Evolutionary conservation across 2,113 vertebrate genomes (phyloP).

Genomic region (Cricetomys ansorgei): DNA sequence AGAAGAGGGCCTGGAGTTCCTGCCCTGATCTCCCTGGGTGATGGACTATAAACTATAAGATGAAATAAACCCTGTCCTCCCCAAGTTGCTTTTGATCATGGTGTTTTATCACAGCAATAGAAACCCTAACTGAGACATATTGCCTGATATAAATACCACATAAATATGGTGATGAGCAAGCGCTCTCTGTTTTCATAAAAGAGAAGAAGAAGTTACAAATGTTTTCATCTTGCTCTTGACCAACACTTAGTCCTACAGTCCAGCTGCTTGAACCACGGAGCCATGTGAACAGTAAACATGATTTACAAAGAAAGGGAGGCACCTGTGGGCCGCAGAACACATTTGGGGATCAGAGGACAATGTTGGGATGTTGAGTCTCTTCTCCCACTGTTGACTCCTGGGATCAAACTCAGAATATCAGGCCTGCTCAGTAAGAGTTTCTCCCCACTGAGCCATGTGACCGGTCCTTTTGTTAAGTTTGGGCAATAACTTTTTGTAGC

Average conservation of each 20-base stretch:
- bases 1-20: neutral
- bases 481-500: neutral
- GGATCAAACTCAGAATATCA: neutral
- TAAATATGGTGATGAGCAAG: neutral
- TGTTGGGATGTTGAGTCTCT: neutral
- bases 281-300: conserved; percentile 13
- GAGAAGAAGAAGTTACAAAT: neutral
- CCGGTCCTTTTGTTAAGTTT: neutral
- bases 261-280: neutral
- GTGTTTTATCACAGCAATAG: neutral
- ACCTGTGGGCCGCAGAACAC: neutral
- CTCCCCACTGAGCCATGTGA: neutral
- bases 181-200: conserved; percentile 6
- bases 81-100: neutral
- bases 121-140: neutral
- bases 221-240: neutral
- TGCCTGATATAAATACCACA: neutral
- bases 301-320: neutral
- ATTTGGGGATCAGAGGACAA: neutral
- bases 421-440: neutral
- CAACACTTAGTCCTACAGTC: conserved; percentile 6
- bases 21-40: neutral
- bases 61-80: neutral
- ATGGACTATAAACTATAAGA: neutral
- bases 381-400: neutral